These are phyloP conservation scores for Ectemnius continuus DNA, from an alignment of 2,888 invertebrate species.

Conservation along the genomic window DNA sequence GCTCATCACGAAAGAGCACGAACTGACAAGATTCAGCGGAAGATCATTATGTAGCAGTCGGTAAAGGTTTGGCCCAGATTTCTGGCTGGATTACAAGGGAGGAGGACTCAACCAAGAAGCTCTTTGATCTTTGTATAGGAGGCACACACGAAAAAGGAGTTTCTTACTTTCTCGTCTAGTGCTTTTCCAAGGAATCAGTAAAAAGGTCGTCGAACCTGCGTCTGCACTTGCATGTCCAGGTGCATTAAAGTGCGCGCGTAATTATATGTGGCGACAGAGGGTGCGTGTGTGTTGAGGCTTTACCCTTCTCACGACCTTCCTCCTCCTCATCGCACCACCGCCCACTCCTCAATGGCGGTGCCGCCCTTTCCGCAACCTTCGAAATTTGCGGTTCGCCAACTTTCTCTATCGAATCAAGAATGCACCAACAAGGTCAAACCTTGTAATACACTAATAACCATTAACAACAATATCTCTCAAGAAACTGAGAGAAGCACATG, in stretches of 20 bases:
- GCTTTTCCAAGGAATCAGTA: not conserved
- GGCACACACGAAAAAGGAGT: not conserved
- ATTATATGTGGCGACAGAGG: constrained; percentile 53
- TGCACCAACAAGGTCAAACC: too few relatives aligned
- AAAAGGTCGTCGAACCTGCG: constrained; percentile 35
- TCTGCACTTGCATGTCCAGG: constrained; percentile 51
- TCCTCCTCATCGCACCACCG: constrained; percentile 24
- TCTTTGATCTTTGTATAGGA: not conserved
- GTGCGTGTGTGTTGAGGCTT: constrained; percentile 32
- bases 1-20: too few relatives aligned
- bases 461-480: too few relatives aligned
- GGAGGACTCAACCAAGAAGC: not conserved
- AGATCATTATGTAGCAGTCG: not conserved
- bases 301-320: constrained; percentile 56
- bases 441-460: too few relatives aligned
- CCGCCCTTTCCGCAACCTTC: not conserved
- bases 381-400: constrained; percentile 18
- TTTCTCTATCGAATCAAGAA: too few relatives aligned
- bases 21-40: not conserved
- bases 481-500: too few relatives aligned
- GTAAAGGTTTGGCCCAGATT: not conserved
- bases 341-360: not conserved
- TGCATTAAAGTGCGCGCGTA: constrained; percentile 56
- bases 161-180: not conserved
- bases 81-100: not conserved